Evolutionary conservation across 2,797 vertebrate species (phyloP), one percentile per base, ranked within the genome.

Genomic region (Clamator glandarius): DNA sequence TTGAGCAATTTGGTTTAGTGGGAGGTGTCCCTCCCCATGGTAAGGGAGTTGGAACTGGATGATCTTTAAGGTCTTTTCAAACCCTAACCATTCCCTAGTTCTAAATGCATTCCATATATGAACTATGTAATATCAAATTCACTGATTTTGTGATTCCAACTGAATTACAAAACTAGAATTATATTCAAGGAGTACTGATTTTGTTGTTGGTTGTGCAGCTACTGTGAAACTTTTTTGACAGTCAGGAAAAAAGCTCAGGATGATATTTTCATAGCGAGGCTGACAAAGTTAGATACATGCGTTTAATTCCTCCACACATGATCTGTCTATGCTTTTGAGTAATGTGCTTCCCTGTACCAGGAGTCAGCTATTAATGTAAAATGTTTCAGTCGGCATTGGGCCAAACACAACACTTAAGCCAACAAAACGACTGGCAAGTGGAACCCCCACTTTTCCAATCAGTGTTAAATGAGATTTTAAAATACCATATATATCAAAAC

Each of bases 111-210:
- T 61, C 69, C 58, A 73, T 87, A 80, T 54, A 83, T 36, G 51
- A 92, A 86, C 31, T 57, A 64, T 21, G 42, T 54, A 91, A 87
- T 78, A 85, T 87, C 67, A 12, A 77, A 92, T 89, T 89, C 1
- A 66, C 58, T 91, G 51, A 75, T 46, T 91, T 91, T 91, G 76
- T 78, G 25, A 95, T 88, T 94, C 69, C 69, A 93, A 61, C 20
- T 75, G 48, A 87, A 85, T 84, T 92, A 79, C 44, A 78, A 79
- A 85, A 79, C 25, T 6, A 74, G 28, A 75, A 55, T 89, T 79
- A 75, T 28, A 75, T 41, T 44, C 28, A 62, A 68, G 31, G 25
- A 66, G 52, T 63, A 66, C 11, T 52, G 29, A 61, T 92, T 91
- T 67, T 91, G 25, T 44, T 76, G 39, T 14, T 46, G 28, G 73